Conservation (phyloP, 2,797 vertebrate genomes). For the Dermochelys coriacea region DNA sequence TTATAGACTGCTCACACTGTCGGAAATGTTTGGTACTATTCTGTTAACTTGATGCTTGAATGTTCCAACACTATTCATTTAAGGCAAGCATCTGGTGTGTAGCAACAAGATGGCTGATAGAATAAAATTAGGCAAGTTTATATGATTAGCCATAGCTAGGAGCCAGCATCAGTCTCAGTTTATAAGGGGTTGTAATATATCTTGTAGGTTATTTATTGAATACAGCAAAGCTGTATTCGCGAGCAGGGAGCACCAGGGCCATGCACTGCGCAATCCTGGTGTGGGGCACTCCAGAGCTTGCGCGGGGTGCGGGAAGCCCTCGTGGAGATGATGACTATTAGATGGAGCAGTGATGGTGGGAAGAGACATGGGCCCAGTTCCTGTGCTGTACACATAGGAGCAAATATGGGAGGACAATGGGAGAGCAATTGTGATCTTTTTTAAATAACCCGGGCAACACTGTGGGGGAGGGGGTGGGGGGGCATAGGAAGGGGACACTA, state of each 20-base stretch:
- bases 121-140: conserved; percentile 72
- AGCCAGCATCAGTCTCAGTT: conserved; percentile 51
- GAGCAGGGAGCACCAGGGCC: background rate
- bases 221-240: background rate
- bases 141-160: conserved; percentile 65
- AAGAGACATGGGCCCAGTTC: background rate
- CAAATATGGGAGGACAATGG: background rate
- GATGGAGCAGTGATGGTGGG: background rate
- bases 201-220: conserved; percentile 4
- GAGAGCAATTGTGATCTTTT: background rate
- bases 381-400: background rate
- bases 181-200: background rate
- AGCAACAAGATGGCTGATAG: conserved; percentile 71
- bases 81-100: conserved; percentile 74
- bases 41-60: conserved; percentile 75
- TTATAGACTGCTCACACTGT: conserved; percentile 74
- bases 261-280: background rate
- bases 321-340: rapidly evolving
- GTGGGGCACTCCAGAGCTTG: rapidly evolving
- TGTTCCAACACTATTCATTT: conserved; percentile 73
- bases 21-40: conserved; percentile 72
- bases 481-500: background rate
- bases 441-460: background rate
- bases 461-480: too few relatives aligned
- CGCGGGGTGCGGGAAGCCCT: background rate